Conservation (phyloP, 2,888 invertebrate species). For the Euphydryas editha region DNA sequence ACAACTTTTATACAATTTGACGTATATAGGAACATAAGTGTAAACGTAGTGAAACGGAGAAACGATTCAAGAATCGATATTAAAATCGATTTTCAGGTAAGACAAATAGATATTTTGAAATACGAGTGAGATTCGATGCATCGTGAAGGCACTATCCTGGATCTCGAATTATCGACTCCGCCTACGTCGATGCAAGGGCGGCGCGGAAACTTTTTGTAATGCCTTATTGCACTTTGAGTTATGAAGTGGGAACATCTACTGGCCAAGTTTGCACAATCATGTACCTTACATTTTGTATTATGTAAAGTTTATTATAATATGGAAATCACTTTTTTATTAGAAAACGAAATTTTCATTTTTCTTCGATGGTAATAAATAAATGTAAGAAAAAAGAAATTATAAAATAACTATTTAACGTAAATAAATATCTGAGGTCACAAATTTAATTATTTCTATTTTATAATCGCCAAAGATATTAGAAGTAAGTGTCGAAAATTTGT, state of each 20-base stretch:
- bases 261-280: slow-evolving; percentile 26
- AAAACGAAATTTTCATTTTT: no score
- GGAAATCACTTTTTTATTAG: not conserved
- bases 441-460: no score
- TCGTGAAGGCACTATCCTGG: slow-evolving; percentile 35
- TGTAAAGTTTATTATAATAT: not conserved
- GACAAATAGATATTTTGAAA: slow-evolving; percentile 37
- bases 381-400: no score
- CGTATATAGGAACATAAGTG: not conserved
- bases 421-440: no score
- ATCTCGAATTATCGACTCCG: slow-evolving; percentile 43
- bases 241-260: slow-evolving; percentile 43
- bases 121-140: slow-evolving; percentile 37
- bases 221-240: slow-evolving; percentile 41
- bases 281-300: slow-evolving; percentile 2
- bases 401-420: no score
- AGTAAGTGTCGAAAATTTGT: no score
- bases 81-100: slow-evolving; percentile 33
- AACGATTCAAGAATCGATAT: slow-evolving; percentile 25
- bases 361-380: no score
- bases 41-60: not conserved
- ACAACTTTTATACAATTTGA: no score
- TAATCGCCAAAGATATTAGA: no score
- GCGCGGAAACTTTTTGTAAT: slow-evolving; percentile 37
- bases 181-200: slow-evolving; percentile 40